These are phyloP conservation scores for Leucophora obtusa DNA, from an alignment of 2,888 invertebrate genomes.

Conservation along the genomic window DNA sequence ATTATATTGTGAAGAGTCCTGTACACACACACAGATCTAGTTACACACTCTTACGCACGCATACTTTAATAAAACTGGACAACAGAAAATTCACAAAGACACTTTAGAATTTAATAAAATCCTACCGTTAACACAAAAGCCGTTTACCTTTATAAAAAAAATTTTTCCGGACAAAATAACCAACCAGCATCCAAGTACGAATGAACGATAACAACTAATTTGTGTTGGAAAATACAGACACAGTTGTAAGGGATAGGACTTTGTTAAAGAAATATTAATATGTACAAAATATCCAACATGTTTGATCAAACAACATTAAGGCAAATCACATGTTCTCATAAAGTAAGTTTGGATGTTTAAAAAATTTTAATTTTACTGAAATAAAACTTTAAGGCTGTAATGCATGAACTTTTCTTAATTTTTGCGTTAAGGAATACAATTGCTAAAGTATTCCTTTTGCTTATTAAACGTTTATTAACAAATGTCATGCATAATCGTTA, in stretches of 20 bases:
- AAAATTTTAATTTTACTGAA: too few relatives aligned
- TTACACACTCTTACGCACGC: background rate
- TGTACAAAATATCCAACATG: background rate
- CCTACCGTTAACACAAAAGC: conserved; percentile 13
- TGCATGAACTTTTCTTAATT: too few relatives aligned
- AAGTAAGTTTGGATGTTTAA: too few relatives aligned
- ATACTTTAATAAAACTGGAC: background rate
- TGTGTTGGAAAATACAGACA: background rate
- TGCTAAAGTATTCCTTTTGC: too few relatives aligned
- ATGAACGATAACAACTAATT: conserved; percentile 39
- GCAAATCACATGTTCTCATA: background rate
- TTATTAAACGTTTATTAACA: too few relatives aligned
- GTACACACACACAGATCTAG: background rate
- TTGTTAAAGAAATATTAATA: background rate
- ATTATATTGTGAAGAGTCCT: conserved; percentile 18
- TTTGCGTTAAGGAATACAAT: too few relatives aligned
- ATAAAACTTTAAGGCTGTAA: too few relatives aligned
- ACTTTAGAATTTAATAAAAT: conserved; percentile 28
- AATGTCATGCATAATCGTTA: too few relatives aligned
- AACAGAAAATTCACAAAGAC: background rate
- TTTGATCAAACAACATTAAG: conserved; percentile 1
- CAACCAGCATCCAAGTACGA: conserved; percentile 26
- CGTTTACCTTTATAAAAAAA: conserved; percentile 26
- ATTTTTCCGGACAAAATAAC: background rate
- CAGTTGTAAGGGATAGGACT: background rate